A percentile compares a stretch with the other conserved stretches of the same genome.
Evolutionary conservation across 2,888 invertebrate species (phyloP).

Genomic region (Acheta domesticus): DNA sequence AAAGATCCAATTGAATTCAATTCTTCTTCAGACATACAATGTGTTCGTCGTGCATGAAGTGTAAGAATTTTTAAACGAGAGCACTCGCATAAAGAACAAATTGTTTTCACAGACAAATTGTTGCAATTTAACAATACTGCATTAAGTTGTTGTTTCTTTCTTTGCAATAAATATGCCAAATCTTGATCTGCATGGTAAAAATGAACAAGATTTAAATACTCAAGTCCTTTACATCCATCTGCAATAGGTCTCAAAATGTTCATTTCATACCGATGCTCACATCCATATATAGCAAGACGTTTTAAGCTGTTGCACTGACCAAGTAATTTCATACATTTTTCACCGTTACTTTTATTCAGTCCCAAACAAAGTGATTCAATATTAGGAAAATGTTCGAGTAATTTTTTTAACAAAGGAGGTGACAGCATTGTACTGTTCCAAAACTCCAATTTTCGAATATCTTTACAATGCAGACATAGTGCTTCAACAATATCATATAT

Average conservation of each 20-base stretch:
- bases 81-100: conserved; percentile 18
- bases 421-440: background rate
- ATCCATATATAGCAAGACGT: background rate
- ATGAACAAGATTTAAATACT: conserved; percentile 20
- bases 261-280: background rate
- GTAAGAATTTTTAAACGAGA: background rate
- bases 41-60: background rate
- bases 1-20: background rate
- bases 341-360: background rate
- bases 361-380: conserved; percentile 3
- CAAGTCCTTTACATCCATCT: conserved; percentile 19
- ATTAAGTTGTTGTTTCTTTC: conserved; percentile 22
- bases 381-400: background rate
- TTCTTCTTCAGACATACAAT: conserved; percentile 11
- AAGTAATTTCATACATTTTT: conserved; percentile 18
- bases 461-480: background rate
- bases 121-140: conserved; percentile 19
- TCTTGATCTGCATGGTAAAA: conserved; percentile 11
- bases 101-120: background rate
- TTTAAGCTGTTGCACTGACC: background rate
- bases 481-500: conserved; percentile 20
- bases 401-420: background rate
- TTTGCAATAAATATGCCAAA: conserved; percentile 21
- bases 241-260: conserved; percentile 22
- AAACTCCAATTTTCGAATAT: conserved; percentile 21